Conservation (phyloP, 2,888 invertebrate species). For the Cephus sareptanus region DNA sequence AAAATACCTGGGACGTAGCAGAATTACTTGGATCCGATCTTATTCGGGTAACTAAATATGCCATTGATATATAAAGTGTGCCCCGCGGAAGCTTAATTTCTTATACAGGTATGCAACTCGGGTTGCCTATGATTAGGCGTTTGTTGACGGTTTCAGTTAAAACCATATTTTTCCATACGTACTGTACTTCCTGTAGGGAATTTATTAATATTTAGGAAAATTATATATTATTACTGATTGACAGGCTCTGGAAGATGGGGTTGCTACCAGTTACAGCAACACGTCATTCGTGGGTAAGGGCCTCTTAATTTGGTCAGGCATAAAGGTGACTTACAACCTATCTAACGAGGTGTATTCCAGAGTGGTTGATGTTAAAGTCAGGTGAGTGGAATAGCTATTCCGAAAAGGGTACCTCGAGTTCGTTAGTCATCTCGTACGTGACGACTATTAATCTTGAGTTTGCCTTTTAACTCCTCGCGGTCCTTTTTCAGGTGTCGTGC, state of each 20-base stretch:
- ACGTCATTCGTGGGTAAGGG: constrained; percentile 19
- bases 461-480: background rate
- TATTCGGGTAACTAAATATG: constrained; percentile 65
- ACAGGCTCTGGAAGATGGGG: constrained; percentile 40
- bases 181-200: background rate
- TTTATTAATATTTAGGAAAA: background rate
- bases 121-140: background rate
- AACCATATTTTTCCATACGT: background rate
- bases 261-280: constrained; percentile 21
- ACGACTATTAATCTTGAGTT: background rate
- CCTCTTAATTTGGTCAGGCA: constrained; percentile 51
- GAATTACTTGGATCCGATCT: constrained; percentile 77
- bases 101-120: background rate
- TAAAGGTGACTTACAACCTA: constrained; percentile 46
- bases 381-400: constrained; percentile 31
- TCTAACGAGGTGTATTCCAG: constrained; percentile 24
- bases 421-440: background rate
- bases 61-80: background rate
- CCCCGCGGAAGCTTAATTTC: background rate
- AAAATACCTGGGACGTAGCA: constrained; percentile 78
- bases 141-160: constrained; percentile 23
- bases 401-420: background rate
- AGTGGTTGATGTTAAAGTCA: constrained; percentile 43
- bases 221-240: background rate
- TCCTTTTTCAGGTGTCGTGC: constrained; percentile 67